Percentiles rank a stretch among this genome's conserved stretches.
These are phyloP conservation scores for Macrotrachela quadricornifera DNA, from an alignment of 1,140 invertebrate species.

Conservation along the genomic window DNA sequence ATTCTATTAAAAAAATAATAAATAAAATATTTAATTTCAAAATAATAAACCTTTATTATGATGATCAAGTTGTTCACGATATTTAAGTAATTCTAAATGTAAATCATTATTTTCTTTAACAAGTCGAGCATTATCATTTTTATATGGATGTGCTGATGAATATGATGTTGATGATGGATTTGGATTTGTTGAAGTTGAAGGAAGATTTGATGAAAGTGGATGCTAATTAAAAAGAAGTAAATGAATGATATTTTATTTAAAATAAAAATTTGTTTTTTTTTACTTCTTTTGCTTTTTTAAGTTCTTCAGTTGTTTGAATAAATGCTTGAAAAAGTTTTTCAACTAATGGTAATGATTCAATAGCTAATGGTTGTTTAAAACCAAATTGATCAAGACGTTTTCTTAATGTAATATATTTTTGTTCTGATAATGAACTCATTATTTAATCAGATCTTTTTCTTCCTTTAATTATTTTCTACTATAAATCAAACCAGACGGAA, in stretches of 20 bases:
- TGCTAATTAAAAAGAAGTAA: background rate
- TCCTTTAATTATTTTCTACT: too few species aligned
- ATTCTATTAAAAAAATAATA: constrained; percentile 27
- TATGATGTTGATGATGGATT: background rate
- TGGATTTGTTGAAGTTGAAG: background rate
- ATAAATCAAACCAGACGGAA: too few species aligned
- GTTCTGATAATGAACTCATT: background rate
- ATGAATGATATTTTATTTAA: too few species aligned
- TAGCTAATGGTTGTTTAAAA: constrained; percentile 45
- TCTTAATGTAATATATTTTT: constrained; percentile 28
- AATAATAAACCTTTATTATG: constrained; percentile 30
- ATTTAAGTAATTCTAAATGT: constrained; percentile 42
- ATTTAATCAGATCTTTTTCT: too few species aligned
- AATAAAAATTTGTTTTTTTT: constrained; percentile 13
- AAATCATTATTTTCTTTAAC: constrained; percentile 41
- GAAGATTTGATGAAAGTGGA: too few species aligned
- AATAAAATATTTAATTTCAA: background rate
- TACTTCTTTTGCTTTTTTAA: constrained; percentile 47
- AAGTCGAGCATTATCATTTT: constrained; percentile 28
- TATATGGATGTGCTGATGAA: constrained; percentile 9
- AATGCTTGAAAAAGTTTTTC: constrained; percentile 51
- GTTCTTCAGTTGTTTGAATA: constrained; percentile 49
- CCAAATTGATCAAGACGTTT: constrained; percentile 46
- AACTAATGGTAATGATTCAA: constrained; percentile 48
- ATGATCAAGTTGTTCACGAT: constrained; percentile 41